phyloP scores from a whole-genome alignment of 2,797 vertebrate species.

The Myiothlypis chrysogaster region DNA sequence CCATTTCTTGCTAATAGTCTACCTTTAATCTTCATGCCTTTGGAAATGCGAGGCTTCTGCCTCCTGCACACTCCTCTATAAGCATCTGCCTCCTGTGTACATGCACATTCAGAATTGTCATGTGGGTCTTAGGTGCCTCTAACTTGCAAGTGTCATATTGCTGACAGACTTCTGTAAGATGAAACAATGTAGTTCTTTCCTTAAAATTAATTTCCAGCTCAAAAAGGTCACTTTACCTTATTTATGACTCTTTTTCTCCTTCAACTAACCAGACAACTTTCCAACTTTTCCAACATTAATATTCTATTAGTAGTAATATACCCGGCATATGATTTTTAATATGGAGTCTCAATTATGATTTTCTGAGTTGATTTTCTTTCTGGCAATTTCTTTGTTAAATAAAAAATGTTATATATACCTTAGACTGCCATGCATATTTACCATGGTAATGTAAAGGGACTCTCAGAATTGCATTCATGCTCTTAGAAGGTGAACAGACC shows the following conservation, averaged over 20 bases:
- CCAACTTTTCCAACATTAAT: neutral
- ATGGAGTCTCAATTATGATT: neutral
- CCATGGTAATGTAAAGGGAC: neutral
- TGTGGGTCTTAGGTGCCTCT: neutral
- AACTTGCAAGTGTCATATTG: neutral
- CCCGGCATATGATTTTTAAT: neutral
- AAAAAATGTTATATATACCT: neutral
- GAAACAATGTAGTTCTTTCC: neutral
- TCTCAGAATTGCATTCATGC: neutral
- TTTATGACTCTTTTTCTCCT: neutral
- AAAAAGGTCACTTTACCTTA: neutral
- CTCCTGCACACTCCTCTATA: neutral
- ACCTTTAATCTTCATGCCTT: neutral
- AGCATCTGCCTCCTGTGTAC: neutral
- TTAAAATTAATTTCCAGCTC: neutral
- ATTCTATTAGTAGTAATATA: neutral
- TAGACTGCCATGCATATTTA: neutral
- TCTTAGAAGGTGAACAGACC: neutral
- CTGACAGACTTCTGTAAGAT: neutral
- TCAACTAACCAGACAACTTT: neutral
- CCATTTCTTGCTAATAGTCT: neutral
- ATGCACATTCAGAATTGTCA: neutral
- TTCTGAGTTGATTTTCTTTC: neutral
- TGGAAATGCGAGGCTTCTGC: neutral
- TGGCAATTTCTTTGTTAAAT: neutral